Conservation (phyloP, 1,140 invertebrate genomes). For the Gonioctena quinquepunctata region DNA sequence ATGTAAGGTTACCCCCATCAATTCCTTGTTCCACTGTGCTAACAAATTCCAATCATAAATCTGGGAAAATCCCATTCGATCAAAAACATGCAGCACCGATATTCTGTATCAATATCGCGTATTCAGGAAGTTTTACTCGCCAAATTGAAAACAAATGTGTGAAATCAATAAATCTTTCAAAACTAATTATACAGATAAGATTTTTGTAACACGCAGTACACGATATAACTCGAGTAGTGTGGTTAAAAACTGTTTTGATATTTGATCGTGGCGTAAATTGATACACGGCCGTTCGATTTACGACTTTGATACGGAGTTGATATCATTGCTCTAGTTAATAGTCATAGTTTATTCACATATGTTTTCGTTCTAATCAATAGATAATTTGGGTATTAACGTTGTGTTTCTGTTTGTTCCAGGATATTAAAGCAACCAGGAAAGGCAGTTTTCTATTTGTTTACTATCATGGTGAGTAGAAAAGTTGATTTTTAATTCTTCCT, state of each 20-base stretch:
- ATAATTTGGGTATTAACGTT: conserved; percentile 6
- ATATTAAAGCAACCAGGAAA: conserved; percentile 38
- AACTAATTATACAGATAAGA: background rate
- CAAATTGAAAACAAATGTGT: background rate
- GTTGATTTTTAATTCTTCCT: background rate
- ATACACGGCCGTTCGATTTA: background rate
- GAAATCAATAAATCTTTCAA: background rate
- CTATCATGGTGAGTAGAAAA: conserved; percentile 33
- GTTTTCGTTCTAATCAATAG: background rate
- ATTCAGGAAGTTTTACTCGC: background rate
- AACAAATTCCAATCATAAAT: no score
- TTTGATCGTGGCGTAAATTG: conserved; percentile 7
- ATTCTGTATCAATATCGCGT: no score
- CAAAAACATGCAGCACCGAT: no score
- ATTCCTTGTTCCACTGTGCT: no score
- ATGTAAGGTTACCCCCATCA: no score
- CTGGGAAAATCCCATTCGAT: no score
- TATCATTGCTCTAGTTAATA: conserved; percentile 6
- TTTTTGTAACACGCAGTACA: background rate
- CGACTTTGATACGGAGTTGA: background rate
- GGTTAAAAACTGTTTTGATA: conserved; percentile 22
- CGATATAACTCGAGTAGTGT: conserved; percentile 13
- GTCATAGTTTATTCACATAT: background rate
- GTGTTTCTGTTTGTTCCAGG: conserved; percentile 33
- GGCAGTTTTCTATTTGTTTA: conserved; percentile 26